phyloP scores from a whole-genome alignment of 2,113 vertebrate species.

The Ctenomys sociabilis region DNA sequence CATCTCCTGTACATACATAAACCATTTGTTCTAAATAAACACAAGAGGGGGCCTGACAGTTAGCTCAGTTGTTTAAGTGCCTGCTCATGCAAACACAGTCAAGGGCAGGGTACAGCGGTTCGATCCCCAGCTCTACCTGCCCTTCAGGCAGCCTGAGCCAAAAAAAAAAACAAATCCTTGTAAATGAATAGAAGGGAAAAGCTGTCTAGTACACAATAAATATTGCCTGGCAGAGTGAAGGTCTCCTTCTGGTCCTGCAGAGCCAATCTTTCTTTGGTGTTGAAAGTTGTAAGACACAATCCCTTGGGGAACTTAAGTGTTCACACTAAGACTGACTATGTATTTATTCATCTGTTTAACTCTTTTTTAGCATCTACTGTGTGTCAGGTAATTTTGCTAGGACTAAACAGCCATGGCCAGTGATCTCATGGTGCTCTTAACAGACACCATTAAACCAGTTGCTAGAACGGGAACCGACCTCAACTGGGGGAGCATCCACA shows the following conservation, averaged over 20 bases:
- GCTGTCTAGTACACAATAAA: background rate
- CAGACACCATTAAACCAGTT: background rate
- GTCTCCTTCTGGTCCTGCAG: background rate
- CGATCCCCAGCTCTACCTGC: no score
- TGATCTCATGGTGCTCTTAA: background rate
- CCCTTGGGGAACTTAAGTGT: background rate
- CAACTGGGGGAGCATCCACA: fast-evolving
- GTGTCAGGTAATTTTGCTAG: background rate
- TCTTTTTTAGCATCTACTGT: background rate
- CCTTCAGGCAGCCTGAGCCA: no score
- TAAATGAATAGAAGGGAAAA: background rate
- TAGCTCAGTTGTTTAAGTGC: no score
- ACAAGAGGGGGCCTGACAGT: background rate
- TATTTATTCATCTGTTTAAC: background rate
- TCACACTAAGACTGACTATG: background rate
- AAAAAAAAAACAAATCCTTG: background rate
- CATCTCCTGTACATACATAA: no score
- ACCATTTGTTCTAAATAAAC: background rate
- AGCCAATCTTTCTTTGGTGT: background rate
- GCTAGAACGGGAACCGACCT: background rate
- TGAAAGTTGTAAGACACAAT: background rate
- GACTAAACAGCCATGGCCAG: fast-evolving
- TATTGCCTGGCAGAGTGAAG: background rate
- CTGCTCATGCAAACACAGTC: no score
- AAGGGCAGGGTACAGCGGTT: no score